These are phyloP conservation scores for Ptilonorhynchus violaceus DNA, from an alignment of 2,113 vertebrate genomes.

Conservation along the genomic window DNA sequence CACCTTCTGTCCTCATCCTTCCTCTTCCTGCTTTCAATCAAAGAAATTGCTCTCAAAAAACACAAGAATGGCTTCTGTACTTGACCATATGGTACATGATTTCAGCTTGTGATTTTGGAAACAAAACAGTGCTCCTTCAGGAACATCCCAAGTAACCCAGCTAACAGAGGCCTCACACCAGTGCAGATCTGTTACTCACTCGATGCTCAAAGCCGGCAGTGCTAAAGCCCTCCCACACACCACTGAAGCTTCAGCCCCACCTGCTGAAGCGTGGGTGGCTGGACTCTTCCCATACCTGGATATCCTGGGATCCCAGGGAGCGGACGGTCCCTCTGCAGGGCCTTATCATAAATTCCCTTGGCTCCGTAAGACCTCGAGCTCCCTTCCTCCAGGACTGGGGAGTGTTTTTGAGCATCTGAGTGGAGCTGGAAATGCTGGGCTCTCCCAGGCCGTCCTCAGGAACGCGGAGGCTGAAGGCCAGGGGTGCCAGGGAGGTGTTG, in stretches of 20 bases:
- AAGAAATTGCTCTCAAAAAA: not conserved
- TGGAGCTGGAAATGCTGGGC: slow-evolving; percentile 61
- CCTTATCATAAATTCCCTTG: slow-evolving; percentile 78
- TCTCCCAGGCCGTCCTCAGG: slow-evolving; percentile 75
- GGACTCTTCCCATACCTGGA: slow-evolving; percentile 70
- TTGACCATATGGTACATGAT: not conserved
- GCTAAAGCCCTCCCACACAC: not conserved
- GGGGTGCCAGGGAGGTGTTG: slow-evolving; percentile 81
- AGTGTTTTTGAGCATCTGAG: slow-evolving; percentile 26
- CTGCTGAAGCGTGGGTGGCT: accelerated
- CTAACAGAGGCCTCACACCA: not conserved
- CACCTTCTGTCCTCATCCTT: not conserved
- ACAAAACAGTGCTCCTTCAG: not conserved
- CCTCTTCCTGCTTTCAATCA: not conserved
- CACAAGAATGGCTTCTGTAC: not conserved
- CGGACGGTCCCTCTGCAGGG: slow-evolving; percentile 71
- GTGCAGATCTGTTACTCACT: no score
- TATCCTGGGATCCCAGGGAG: slow-evolving; percentile 56
- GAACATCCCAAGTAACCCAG: not conserved
- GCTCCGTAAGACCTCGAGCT: not conserved
- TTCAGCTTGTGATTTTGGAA: not conserved
- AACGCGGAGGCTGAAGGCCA: slow-evolving; percentile 80
- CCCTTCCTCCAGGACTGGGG: slow-evolving; percentile 28
- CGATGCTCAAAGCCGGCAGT: not conserved
- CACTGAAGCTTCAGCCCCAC: not conserved